These are phyloP conservation scores for Drosophila histrio DNA, from an alignment of 2,888 invertebrate genomes.

Conservation along the genomic window DNA sequence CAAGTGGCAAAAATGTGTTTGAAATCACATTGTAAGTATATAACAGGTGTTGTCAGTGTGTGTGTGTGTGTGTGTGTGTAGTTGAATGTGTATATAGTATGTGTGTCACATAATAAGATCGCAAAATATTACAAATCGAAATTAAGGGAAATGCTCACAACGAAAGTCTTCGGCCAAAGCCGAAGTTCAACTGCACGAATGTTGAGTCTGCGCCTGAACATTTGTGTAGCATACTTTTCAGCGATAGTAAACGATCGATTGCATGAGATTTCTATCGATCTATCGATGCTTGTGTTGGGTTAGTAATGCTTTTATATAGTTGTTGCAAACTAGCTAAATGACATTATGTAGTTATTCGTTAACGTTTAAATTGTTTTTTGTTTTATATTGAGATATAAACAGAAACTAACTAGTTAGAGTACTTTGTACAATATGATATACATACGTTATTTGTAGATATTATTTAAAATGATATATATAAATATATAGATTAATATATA, in stretches of 20 bases:
- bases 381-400: conserved; percentile 24
- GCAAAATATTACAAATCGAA: conserved; percentile 74
- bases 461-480: conserved; percentile 40
- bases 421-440: conserved; percentile 66
- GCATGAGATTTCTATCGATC: not conserved
- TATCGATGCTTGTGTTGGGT: conserved; percentile 24
- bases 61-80: conserved; percentile 4
- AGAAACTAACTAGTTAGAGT: conserved; percentile 61
- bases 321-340: conserved; percentile 63
- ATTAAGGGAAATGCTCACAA: conserved; percentile 53
- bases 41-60: conserved; percentile 11
- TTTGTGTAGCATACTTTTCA: conserved; percentile 26
- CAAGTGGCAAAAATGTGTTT: conserved; percentile 28
- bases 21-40: conserved; percentile 24
- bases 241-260: conserved; percentile 21
- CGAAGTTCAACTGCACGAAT: conserved; percentile 43
- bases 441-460: conserved; percentile 52
- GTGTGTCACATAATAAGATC: conserved; percentile 57
- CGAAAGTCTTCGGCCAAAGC: conserved; percentile 37
- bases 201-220: conserved; percentile 6
- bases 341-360: conserved; percentile 28
- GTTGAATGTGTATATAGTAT: conserved; percentile 17
- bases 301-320: conserved; percentile 65
- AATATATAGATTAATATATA: conserved; percentile 26
- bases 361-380: conserved; percentile 14